These are phyloP conservation scores for Drosophila hamatofila DNA, from an alignment of 2,888 invertebrate genomes.

Conservation along the genomic window DNA sequence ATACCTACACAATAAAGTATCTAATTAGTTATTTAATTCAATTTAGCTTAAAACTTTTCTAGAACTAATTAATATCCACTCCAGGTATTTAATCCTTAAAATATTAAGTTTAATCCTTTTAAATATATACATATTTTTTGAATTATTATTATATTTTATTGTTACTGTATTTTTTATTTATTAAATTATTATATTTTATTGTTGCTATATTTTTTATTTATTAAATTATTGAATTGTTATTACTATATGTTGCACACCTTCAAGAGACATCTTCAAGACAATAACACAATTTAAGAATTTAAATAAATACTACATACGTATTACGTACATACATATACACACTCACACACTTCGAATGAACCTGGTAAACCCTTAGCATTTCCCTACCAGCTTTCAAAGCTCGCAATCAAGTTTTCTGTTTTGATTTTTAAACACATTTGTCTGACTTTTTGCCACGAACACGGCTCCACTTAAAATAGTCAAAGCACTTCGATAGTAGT, in stretches of 20 bases:
- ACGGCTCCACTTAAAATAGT: constrained; percentile 52
- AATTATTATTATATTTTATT: no score
- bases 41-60: no score
- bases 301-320: not conserved
- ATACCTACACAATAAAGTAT: no score
- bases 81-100: no score
- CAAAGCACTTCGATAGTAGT: constrained; percentile 72
- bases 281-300: not conserved
- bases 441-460: constrained; percentile 56
- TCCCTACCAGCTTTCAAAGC: constrained; percentile 8
- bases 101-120: no score
- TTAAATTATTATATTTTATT: no score
- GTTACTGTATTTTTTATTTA: no score
- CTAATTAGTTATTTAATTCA: no score
- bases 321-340: not conserved
- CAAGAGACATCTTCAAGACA: not conserved
- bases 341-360: not conserved
- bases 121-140: no score
- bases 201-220: no score
- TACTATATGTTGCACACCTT: not conserved
- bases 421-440: constrained; percentile 62
- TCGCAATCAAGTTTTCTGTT: constrained; percentile 41
- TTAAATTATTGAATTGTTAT: no score
- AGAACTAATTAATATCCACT: no score
- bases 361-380: constrained; percentile 3